Conservation (phyloP, 1,140 invertebrate genomes). For the Paraescarpia echinospica region DNA sequence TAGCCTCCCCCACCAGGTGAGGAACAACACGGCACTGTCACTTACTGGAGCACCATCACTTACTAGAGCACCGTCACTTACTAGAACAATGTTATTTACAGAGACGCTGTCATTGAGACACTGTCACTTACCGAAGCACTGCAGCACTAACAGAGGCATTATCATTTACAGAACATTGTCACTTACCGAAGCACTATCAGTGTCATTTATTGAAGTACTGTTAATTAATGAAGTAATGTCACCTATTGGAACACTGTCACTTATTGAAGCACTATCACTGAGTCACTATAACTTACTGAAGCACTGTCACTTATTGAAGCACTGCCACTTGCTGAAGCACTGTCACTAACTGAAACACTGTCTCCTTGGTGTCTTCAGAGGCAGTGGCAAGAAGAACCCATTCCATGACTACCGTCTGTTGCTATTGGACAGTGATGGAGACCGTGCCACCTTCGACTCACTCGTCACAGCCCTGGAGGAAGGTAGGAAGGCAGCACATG, state of each 20-base stretch:
- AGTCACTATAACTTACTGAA: background rate
- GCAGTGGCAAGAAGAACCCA: constrained; percentile 24
- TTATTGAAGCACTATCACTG: background rate
- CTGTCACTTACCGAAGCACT: background rate
- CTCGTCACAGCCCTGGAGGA: constrained; percentile 49
- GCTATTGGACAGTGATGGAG: constrained; percentile 41
- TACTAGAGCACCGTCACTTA: too few species aligned
- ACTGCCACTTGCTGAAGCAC: background rate
- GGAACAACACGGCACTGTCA: background rate
- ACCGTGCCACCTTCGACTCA: constrained; percentile 41
- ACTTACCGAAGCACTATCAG: too few species aligned
- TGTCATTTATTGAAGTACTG: too few species aligned
- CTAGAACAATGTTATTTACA: too few species aligned
- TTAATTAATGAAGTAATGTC: too few species aligned
- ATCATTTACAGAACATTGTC: too few species aligned
- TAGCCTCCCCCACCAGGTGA: constrained; percentile 8
- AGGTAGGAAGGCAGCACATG: constrained; percentile 31
- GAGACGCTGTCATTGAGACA: background rate
- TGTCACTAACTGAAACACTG: background rate
- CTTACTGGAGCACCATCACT: too few species aligned
- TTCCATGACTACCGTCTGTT: constrained; percentile 39
- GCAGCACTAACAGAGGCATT: too few species aligned
- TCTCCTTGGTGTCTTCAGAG: background rate
- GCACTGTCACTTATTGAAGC: background rate
- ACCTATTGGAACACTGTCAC: background rate